These are phyloP conservation scores for Chelon auratus DNA, from an alignment of 2,797 vertebrate species.

Conservation along the genomic window DNA sequence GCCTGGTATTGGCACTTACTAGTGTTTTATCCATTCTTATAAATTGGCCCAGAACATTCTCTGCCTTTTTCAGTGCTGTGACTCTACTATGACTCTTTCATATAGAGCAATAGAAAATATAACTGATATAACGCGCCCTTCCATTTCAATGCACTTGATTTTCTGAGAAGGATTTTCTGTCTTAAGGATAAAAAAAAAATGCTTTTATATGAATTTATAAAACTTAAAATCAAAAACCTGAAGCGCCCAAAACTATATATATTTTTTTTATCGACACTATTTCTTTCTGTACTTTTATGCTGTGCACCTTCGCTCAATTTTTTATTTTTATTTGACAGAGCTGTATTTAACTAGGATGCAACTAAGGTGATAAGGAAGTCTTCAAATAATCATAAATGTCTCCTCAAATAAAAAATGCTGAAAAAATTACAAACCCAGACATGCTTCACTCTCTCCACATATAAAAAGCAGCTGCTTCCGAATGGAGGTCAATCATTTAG, in stretches of 20 bases:
- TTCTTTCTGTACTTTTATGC: background rate
- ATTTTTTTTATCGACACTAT: background rate
- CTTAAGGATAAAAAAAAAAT: background rate
- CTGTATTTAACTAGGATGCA: background rate
- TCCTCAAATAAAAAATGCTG: background rate
- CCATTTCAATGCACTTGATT: background rate
- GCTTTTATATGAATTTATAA: slow-evolving; percentile 5
- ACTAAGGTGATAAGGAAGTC: background rate
- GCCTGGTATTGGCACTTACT: background rate
- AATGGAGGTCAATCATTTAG: slow-evolving; percentile 2
- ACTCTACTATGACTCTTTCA: background rate
- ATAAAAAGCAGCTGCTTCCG: slow-evolving; percentile 24
- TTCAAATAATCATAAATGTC: background rate
- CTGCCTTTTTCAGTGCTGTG: background rate
- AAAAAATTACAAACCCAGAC: background rate
- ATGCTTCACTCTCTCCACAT: slow-evolving; percentile 18
- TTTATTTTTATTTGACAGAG: background rate
- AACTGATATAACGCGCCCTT: background rate
- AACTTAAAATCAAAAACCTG: background rate
- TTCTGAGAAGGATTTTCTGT: background rate
- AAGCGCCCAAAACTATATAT: background rate
- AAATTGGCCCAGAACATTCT: background rate
- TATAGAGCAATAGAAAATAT: background rate
- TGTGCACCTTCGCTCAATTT: background rate
- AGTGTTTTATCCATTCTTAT: too few species aligned